Evolutionary conservation across 2,888 invertebrate species (phyloP).

Genomic region (Strigamia crassipes): DNA sequence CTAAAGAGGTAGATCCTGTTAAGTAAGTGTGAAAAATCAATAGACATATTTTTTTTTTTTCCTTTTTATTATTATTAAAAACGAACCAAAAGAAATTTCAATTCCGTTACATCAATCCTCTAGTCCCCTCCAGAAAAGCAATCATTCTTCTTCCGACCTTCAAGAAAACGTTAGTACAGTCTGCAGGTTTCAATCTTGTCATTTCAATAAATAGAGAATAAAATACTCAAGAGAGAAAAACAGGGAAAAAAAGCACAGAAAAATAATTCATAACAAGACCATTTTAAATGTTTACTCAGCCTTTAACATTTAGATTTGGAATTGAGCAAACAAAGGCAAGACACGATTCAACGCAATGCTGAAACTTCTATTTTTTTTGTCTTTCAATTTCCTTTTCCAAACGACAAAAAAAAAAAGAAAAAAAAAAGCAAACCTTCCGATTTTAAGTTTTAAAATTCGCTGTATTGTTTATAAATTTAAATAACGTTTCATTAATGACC

Average conservation of each 20-base stretch:
- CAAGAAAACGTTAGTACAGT: constrained; percentile 36
- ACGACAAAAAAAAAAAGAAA: too few relatives aligned
- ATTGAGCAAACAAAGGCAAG: not conserved
- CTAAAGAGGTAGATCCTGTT: constrained; percentile 5
- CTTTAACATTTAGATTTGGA: not conserved
- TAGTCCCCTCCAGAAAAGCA: constrained; percentile 35
- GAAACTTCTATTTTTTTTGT: not conserved
- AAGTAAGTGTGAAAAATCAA: constrained; percentile 34
- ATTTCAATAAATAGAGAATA: constrained; percentile 38
- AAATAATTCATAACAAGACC: constrained; percentile 25
- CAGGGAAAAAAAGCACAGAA: too few relatives aligned
- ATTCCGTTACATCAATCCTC: constrained; percentile 38
- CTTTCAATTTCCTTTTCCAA: too few relatives aligned
- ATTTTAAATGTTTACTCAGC: not conserved
- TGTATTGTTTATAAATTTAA: not conserved
- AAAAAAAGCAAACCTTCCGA: not conserved
- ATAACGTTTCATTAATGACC: not conserved
- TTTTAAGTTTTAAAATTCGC: not conserved
- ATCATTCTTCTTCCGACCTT: constrained; percentile 35
- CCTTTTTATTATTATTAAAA: constrained; percentile 5
- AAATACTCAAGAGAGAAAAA: constrained; percentile 2
- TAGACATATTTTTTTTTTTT: constrained; percentile 20
- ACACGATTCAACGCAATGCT: not conserved
- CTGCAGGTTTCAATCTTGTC: constrained; percentile 40
- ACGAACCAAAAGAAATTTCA: constrained; percentile 30